Evolutionary conservation across 2,113 vertebrate species (phyloP), one percentile per base, ranked within the genome.

Genomic region (Arvicanthis niloticus): DNA sequence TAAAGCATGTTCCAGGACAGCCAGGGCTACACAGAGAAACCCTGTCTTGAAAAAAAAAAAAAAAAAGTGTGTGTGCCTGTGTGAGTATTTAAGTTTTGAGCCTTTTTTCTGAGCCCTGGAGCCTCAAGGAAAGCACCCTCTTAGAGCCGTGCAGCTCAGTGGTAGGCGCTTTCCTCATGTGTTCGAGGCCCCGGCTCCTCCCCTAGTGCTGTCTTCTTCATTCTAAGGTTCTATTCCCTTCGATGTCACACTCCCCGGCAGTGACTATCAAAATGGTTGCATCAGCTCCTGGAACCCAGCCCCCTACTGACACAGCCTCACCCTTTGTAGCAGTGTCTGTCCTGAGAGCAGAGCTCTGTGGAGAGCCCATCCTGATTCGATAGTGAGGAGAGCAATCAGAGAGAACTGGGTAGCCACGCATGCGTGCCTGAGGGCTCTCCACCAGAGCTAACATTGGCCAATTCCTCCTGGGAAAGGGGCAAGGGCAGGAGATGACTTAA

Each of bases 191-290:
- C n/a, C 2, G 3, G 13, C 40, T 51, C 15, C 29, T 53, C 31
- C 17, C 4, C 1, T 0, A 13, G 2, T 2, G 17, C 17, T 0
- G 1, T 5, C 42, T n/a, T 51, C 58, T 84, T 45, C 17, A 34
- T 22, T 16, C 0, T 5, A 10, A 10, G 45, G 31, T 15, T 40
- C 1, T 9, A 2, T 16, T 2, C 37, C 56, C 31, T 40, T 60
- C 22, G n/a, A 9, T 21, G 51, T 15, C 4, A 10, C 1, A 8
- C 45, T 0, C 26, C 26, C 3, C 7, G 31, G 13, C 22, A 0
- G 11, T 3, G 24, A 6, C 26, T 65, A 0, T 76, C 7, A 51
- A 1, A 40, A 37, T 5, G 56, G n/a, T 42, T 4, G 37, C 21
- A 17, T 37, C n/a, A 45, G 24, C 60, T 3, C 90, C 53, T 70